Evolutionary conservation across 2,797 vertebrate species (phyloP), one percentile per base, ranked within the genome.

Genomic region (Microchirus variegatus): DNA sequence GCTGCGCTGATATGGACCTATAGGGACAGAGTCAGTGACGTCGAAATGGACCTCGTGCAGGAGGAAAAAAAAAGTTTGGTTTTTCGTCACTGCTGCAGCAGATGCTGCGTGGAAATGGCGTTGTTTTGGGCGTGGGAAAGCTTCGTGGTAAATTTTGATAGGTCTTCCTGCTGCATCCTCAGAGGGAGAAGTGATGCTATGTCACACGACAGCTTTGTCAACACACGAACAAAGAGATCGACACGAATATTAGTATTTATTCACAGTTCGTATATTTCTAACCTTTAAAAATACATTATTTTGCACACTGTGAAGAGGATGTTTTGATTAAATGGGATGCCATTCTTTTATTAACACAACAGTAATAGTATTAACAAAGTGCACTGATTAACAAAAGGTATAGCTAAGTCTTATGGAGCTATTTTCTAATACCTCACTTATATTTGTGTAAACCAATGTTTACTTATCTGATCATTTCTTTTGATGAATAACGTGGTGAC

Each of bases 121-220:
- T 91, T 91, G 86, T 16, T 90, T 91, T 76, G 45, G 68, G 89
- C 90, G 77, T 92, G 80, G 79, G 80, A 86, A 86, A 85, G 89
- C 90, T 70, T 51, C 10, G 48, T 38, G 43, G 22, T 15, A 63
- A 9, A 58, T 82, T 68, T 67, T 70, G 59, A 80, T 73, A 69
- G 57, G 66, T 70, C 54, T 75, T 59, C n/a, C 8, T 55, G 56
- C 58, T 63, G 31, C 65, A 54, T 83, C 67, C 43, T 73, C 11
- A 41, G 45, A 52, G 49, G 42, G 17, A 50, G 35, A 53, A 7
- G n/a, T 13, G 18, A 47, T 10, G 12, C 16, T 37, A 13, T 38
- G 14, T 49, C 36, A 42, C 55, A 49, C 12, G 46, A 31, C 13
- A 31, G 50, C 15, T 31, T 19, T 16, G 31, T 36, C 42, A 37